Percentiles rank a stretch among this genome's conserved stretches.
Conservation (phyloP, 2,797 vertebrate genomes). For the Anas acuta region DNA sequence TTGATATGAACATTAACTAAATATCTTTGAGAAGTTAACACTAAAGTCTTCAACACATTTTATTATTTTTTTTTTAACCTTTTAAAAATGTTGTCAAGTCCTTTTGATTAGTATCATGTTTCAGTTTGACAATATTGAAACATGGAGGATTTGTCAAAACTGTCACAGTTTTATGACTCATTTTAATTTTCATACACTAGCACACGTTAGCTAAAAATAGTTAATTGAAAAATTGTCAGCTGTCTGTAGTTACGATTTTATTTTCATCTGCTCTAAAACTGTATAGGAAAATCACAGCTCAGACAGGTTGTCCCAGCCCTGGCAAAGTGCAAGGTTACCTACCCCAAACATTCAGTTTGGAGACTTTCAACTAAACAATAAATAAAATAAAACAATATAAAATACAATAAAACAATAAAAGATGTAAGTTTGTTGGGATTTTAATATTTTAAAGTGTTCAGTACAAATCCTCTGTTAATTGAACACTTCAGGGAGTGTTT, state of each 20-base stretch:
- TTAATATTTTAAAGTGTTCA: not conserved
- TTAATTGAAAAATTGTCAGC: not conserved
- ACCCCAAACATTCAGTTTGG: not conserved
- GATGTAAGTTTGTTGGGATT: not conserved
- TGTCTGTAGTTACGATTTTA: not conserved
- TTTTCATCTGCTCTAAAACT: not conserved
- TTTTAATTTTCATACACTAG: not conserved
- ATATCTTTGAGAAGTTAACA: not conserved
- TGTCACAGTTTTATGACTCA: not conserved
- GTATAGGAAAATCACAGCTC: not conserved
- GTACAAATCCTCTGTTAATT: not conserved
- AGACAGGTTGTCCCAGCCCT: not conserved
- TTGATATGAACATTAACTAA: not conserved
- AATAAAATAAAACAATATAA: not conserved
- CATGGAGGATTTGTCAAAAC: not conserved
- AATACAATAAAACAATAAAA: not conserved
- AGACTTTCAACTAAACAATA: not conserved
- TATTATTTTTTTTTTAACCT: not conserved
- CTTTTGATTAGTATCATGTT: not conserved
- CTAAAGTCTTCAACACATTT: not conserved
- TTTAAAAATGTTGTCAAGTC: not conserved
- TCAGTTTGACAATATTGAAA: not conserved
- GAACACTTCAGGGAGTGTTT: not conserved
- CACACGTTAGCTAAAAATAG: not conserved
- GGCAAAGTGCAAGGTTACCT: not conserved